Evolutionary conservation across 2,113 vertebrate species (phyloP), one percentile per base, ranked within the genome.

Genomic region (Neomonachus schauinslandi): DNA sequence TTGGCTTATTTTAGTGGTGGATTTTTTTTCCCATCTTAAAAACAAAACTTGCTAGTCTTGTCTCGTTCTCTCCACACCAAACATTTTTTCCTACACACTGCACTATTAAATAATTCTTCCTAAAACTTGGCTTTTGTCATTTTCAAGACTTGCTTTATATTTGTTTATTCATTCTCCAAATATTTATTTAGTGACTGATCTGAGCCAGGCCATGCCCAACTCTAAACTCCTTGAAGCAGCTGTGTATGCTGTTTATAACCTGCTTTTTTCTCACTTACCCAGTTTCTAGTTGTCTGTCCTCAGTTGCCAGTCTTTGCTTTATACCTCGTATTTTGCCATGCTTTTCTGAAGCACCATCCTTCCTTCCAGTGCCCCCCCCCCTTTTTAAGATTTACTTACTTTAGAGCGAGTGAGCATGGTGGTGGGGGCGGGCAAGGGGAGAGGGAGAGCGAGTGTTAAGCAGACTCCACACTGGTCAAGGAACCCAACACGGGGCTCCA

Each of bases 11-110:
- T 91, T 91, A 69, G 16, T 87, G 79, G 42, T 86, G 5, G 26
- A 51, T 53, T 94, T 86, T 49, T 49, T 86, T 87, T 36, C n/a
- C 65, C 24, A 93, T 81, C 24, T 95, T 97, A 89, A 92, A 95
- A 97, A 69, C 65, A 93, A 83, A 93, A 85, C 39, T 93, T 93
- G 33, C 77, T 91, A 69, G 19, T 91, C 49, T 77, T 79, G 13
- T 84, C 55, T 39, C 39, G 14, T 80, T 93, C 33, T 74, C 12
- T 59, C n/a, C 11, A 65, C 14, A 57, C 19, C 6, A 65, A 31
- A 55, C 14, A 84, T 80, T 95, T 87, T 57, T 92, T 94, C 31
- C 77, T 57, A 14, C 8, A 96, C 4, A 57, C n/a, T 77, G n/a
- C 13, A 63, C 19, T 63, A 55, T 46, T 96, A 55, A 46, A 11